These are phyloP conservation scores for Megalops cyprinoides DNA, from an alignment of 2,797 vertebrate genomes.

Conservation along the genomic window DNA sequence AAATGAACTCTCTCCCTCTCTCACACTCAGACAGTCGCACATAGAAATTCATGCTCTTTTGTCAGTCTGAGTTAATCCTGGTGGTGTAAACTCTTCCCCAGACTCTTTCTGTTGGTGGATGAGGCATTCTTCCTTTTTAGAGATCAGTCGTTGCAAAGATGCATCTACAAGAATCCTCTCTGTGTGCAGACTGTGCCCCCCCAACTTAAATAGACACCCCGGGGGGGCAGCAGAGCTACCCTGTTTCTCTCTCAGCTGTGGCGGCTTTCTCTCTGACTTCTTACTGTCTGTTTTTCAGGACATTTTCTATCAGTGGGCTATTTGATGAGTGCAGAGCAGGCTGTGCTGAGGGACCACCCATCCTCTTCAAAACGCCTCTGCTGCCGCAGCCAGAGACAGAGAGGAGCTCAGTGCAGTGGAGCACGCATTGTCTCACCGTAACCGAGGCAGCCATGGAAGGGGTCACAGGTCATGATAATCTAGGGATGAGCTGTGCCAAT, in stretches of 20 bases:
- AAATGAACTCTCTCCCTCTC: not conserved
- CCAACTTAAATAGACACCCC: not conserved
- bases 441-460: slow-evolving; percentile 12
- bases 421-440: slow-evolving; percentile 19
- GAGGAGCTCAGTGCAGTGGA: not conserved
- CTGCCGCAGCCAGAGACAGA: slow-evolving; percentile 1
- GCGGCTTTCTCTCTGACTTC: slow-evolving; percentile 12
- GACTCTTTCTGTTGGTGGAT: slow-evolving; percentile 17
- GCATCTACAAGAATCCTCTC: slow-evolving; percentile 12
- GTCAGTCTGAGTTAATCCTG: not conserved
- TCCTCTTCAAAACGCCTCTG: slow-evolving; percentile 39
- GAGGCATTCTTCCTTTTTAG: slow-evolving; percentile 4
- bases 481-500: slow-evolving; percentile 11
- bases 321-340: slow-evolving; percentile 50
- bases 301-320: slow-evolving; percentile 43
- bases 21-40: not conserved
- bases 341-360: slow-evolving; percentile 37
- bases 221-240: not conserved
- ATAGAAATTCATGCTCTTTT: not conserved
- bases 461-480: slow-evolving; percentile 27
- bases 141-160: slow-evolving; percentile 15
- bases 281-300: slow-evolving; percentile 24
- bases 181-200: slow-evolving; percentile 8
- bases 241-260: slow-evolving; percentile 22
- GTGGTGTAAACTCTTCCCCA: slow-evolving; percentile 19